Percentiles rank a stretch among this genome's conserved stretches.
phyloP scores from a whole-genome alignment of 2,888 invertebrate species.

The Leucophora obtusa region DNA sequence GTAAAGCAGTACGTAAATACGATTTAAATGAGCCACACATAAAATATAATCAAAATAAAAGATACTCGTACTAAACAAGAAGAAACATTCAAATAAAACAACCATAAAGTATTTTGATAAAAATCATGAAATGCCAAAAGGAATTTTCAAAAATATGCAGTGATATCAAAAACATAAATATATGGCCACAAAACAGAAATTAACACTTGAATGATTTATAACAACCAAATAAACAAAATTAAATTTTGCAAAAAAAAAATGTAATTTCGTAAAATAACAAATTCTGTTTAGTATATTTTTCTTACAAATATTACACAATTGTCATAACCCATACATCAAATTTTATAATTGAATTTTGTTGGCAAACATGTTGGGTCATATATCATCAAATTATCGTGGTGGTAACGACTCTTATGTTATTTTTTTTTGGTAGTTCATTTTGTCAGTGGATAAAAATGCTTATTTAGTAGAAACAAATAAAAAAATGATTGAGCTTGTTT shows the following conservation, averaged over 20 bases:
- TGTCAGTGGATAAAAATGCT: constrained; percentile 9
- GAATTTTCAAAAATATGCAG: constrained; percentile 33
- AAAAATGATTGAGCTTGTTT: constrained; percentile 46
- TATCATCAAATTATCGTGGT: constrained; percentile 61
- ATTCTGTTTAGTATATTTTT: not conserved
- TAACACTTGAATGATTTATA: constrained; percentile 57
- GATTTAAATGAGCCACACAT: constrained; percentile 64
- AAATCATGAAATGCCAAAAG: constrained; percentile 62
- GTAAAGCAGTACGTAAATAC: constrained; percentile 65
- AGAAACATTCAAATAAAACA: constrained; percentile 50
- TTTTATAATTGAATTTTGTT: constrained; percentile 62
- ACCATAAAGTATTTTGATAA: constrained; percentile 61
- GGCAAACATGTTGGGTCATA: constrained; percentile 63
- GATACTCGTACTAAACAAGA: not conserved
- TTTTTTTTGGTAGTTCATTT: constrained; percentile 14
- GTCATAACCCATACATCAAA: constrained; percentile 63
- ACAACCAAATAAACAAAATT: constrained; percentile 19
- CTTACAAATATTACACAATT: constrained; percentile 59
- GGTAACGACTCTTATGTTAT: constrained; percentile 35
- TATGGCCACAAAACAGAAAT: constrained; percentile 48
- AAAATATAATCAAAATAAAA: constrained; percentile 35
- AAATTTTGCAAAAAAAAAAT: constrained; percentile 14
- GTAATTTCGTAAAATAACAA: too few species aligned
- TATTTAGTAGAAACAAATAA: not conserved
- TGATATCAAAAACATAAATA: constrained; percentile 40